Evolutionary conservation across 64 coral and sea anemone species (phyloP).

Genomic region (Montipora foliosa): DNA sequence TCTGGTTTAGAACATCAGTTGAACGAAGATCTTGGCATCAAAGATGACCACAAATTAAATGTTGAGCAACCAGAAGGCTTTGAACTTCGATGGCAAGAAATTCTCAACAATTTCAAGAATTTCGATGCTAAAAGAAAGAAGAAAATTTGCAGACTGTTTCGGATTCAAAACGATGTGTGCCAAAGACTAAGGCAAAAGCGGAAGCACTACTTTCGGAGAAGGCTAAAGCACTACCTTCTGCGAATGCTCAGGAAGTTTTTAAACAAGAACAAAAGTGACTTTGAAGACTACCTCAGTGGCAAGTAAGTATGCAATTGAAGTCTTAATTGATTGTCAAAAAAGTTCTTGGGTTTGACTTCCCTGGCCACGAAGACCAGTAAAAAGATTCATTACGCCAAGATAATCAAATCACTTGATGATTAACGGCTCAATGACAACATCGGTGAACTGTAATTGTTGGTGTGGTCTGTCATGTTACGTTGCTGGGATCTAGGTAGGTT

Average conservation of each 20-base stretch:
- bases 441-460: no score
- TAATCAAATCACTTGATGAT: no score
- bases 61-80: constrained; percentile 41
- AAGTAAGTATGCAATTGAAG: neutral
- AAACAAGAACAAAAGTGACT: constrained; percentile 30
- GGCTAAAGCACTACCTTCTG: constrained; percentile 30
- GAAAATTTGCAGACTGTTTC: constrained; percentile 35
- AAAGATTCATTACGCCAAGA: no score
- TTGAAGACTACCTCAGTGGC: constrained; percentile 20
- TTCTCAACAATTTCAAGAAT: constrained; percentile 46
- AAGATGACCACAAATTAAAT: constrained; percentile 2
- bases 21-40: constrained; percentile 11
- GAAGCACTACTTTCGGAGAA: constrained; percentile 18
- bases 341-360: no score
- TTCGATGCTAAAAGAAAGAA: constrained; percentile 12
- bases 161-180: constrained; percentile 2
- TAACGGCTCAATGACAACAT: no score
- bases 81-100: constrained; percentile 50
- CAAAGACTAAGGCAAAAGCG: neutral
- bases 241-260: constrained; percentile 42
- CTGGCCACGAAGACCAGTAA: no score
- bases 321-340: no score
- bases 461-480: no score
- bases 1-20: constrained; percentile 21
- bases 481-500: no score